Conservation (phyloP, 1,140 invertebrate genomes). For the Conopomorpha cramerella region DNA sequence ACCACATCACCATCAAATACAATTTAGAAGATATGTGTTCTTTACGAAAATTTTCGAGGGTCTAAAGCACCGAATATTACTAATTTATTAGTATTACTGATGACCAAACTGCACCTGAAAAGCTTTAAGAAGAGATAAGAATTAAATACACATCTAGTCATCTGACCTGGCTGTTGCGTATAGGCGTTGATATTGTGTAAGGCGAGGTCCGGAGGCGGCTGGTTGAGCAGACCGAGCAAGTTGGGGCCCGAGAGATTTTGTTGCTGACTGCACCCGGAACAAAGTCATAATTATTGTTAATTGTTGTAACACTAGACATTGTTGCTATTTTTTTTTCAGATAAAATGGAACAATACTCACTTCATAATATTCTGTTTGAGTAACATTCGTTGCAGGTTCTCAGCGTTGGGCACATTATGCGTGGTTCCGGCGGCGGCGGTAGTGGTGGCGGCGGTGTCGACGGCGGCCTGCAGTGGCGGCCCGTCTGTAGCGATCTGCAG, state of each 20-base stretch:
- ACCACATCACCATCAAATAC: too few relatives aligned
- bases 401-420: slow-evolving; percentile 33
- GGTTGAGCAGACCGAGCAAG: slow-evolving; percentile 38
- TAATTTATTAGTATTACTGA: too few relatives aligned
- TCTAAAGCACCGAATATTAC: too few relatives aligned
- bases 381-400: slow-evolving; percentile 53
- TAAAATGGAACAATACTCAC: too few relatives aligned
- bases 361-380: slow-evolving; percentile 56
- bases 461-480: slow-evolving; percentile 31
- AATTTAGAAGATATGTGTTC: too few relatives aligned
- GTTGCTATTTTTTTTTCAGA: too few relatives aligned
- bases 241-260: slow-evolving; percentile 43
- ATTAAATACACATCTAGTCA: background rate
- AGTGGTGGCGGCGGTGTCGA: slow-evolving; percentile 18
- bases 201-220: slow-evolving; percentile 22
- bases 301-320: too few relatives aligned
- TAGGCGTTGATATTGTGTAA: slow-evolving; percentile 24
- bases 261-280: slow-evolving; percentile 31
- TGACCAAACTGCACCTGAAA: too few relatives aligned
- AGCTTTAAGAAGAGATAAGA: too few relatives aligned
- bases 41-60: too few relatives aligned
- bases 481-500: slow-evolving; percentile 43
- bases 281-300: too few relatives aligned
- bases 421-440: slow-evolving; percentile 13
- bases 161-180: slow-evolving; percentile 25